Evolutionary conservation across 2,888 invertebrate species (phyloP).

Genomic region (Ormyrus nitidulus): DNA sequence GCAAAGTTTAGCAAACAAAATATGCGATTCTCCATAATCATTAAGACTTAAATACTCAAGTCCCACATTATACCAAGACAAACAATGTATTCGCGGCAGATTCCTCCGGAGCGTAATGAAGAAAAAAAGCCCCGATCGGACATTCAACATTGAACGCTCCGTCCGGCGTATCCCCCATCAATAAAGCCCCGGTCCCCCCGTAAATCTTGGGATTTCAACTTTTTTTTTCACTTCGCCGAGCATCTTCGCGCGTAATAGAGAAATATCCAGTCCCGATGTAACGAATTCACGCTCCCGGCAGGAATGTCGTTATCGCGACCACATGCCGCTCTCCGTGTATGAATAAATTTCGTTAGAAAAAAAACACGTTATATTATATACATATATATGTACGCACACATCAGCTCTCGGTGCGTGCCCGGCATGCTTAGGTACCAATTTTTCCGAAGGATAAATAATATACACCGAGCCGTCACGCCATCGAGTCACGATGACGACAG

Average conservation of each 20-base stretch:
- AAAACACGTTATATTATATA: too few species aligned
- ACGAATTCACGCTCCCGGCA: not conserved
- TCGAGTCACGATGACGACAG: conserved; percentile 54
- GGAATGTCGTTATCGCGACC: conserved; percentile 14
- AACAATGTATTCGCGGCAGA: conserved; percentile 22
- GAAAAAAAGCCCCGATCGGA: conserved; percentile 5
- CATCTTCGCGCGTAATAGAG: conserved; percentile 15
- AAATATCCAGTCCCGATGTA: conserved; percentile 7
- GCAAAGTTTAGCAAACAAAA: too few species aligned
- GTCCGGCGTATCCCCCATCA: not conserved
- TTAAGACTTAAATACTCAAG: too few species aligned
- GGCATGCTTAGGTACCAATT: conserved; percentile 73
- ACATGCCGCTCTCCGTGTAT: not conserved
- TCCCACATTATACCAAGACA: not conserved
- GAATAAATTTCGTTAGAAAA: not conserved
- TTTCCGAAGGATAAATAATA: conserved; percentile 72
- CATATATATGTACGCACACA: too few species aligned
- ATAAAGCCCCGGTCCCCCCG: conserved; percentile 22
- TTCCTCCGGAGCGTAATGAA: conserved; percentile 10
- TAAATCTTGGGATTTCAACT: conserved; percentile 41
- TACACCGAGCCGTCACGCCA: conserved; percentile 66
- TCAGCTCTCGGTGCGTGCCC: conserved; percentile 66
- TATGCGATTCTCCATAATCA: too few species aligned
- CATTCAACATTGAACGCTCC: conserved; percentile 17
- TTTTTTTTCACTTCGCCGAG: conserved; percentile 3